phyloP scores from a whole-genome alignment of 2,888 invertebrate species.

The Drosophila gaucha region DNA sequence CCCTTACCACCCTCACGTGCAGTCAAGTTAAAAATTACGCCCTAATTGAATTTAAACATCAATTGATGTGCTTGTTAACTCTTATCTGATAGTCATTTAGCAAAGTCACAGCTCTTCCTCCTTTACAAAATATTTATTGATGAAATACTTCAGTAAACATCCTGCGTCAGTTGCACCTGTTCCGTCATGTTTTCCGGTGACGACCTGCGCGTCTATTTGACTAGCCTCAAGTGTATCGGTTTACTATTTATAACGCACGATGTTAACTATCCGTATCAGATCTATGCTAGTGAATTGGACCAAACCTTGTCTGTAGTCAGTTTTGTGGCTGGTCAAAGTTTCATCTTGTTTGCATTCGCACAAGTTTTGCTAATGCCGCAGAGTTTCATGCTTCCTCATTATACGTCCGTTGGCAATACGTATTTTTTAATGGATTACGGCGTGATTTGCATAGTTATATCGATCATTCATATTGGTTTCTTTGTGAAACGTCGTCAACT shows the following conservation, averaged over 20 bases:
- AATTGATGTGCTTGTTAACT: slow-evolving; percentile 28
- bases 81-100: neutral
- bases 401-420: slow-evolving; percentile 64
- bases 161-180: slow-evolving; percentile 14
- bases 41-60: slow-evolving; percentile 22
- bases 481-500: slow-evolving; percentile 43
- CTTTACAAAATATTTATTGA: slow-evolving; percentile 16
- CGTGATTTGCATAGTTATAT: slow-evolving; percentile 50
- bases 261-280: neutral
- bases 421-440: slow-evolving; percentile 45
- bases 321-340: slow-evolving; percentile 34
- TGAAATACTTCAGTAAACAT: neutral
- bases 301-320: slow-evolving; percentile 10
- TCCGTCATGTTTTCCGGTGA: slow-evolving; percentile 54
- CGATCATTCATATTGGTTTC: slow-evolving; percentile 50
- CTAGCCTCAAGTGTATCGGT: slow-evolving; percentile 64
- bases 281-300: slow-evolving; percentile 29
- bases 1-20: slow-evolving; percentile 4
- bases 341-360: slow-evolving; percentile 33
- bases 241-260: slow-evolving; percentile 49
- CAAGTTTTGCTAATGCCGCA: slow-evolving; percentile 19
- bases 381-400: slow-evolving; percentile 10
- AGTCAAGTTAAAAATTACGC: neutral
- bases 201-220: slow-evolving; percentile 64
- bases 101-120: too few relatives aligned